A percentile compares a stretch with the other conserved stretches of the same genome.
Evolutionary conservation across 2,113 vertebrate genomes (phyloP).

Genomic region (Ophiodon elongatus): DNA sequence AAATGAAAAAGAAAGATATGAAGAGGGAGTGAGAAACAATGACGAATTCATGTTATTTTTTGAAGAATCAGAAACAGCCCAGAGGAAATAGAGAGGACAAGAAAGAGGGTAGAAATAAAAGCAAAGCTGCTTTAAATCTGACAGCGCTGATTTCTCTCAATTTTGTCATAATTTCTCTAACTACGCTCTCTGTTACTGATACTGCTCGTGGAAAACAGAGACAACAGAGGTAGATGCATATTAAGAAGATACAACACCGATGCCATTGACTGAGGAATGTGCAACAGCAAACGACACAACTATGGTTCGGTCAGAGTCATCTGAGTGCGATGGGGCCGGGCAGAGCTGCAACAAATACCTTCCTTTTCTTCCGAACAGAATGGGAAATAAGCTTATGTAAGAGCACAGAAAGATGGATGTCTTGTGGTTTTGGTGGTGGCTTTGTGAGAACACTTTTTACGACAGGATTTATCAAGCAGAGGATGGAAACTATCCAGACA

Average conservation of each 20-base stretch:
- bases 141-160: conserved; percentile 2
- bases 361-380: conserved; percentile 36
- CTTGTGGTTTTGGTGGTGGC: conserved; percentile 20
- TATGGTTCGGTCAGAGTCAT: conserved; percentile 58
- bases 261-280: conserved; percentile 64
- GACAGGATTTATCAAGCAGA: conserved; percentile 66
- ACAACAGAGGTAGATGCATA: conserved; percentile 29
- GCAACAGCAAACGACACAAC: conserved; percentile 49
- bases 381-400: conserved; percentile 14
- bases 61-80: conserved; percentile 5
- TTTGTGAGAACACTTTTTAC: conserved; percentile 64
- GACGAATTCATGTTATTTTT: conserved; percentile 23
- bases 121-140: conserved; percentile 47
- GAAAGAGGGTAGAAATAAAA: conserved; percentile 14
- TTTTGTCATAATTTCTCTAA: conserved; percentile 1
- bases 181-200: conserved; percentile 3
- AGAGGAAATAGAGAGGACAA: conserved; percentile 17
- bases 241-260: conserved; percentile 51
- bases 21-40: conserved; percentile 19
- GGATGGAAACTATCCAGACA: conserved; percentile 72
- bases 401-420: conserved; percentile 23
- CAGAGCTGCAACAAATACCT: conserved; percentile 54
- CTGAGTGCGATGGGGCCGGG: conserved; percentile 24
- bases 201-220: conserved; percentile 24
- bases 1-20: conserved; percentile 17